A percentile compares a stretch with the other conserved stretches of the same genome.
Evolutionary conservation across 2,113 vertebrate species (phyloP).

Genomic region (Paramisgurnus dabryanus): DNA sequence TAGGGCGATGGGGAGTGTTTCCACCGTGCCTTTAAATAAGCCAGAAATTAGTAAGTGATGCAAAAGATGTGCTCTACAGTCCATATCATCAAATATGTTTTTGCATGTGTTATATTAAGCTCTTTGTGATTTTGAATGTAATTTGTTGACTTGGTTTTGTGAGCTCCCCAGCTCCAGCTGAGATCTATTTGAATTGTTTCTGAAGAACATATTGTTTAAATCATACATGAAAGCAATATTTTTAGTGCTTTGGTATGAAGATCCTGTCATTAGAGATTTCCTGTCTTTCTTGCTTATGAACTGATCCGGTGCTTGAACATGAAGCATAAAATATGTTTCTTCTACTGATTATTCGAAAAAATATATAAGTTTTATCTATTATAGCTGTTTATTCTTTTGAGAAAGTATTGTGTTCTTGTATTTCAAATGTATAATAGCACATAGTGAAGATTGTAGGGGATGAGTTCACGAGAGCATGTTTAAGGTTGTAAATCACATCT

Average conservation of each 20-base stretch:
- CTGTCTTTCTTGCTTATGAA: background rate
- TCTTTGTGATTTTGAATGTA: background rate
- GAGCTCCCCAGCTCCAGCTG: background rate
- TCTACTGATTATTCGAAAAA: background rate
- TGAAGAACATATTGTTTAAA: constrained; percentile 14
- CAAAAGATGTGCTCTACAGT: background rate
- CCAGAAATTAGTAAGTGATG: constrained; percentile 79
- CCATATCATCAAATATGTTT: background rate
- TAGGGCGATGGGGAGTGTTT: constrained; percentile 66
- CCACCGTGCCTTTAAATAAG: constrained; percentile 71
- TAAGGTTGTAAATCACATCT: too few species aligned
- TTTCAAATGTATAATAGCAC: too few species aligned
- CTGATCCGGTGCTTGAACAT: background rate
- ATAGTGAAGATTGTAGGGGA: too few species aligned
- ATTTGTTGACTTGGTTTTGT: background rate
- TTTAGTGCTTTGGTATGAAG: background rate
- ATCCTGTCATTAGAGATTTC: background rate
- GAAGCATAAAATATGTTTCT: background rate
- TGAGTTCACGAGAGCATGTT: too few species aligned
- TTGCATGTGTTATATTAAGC: background rate
- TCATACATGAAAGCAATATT: background rate
- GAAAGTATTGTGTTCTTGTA: too few species aligned
- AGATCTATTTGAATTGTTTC: background rate
- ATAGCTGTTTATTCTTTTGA: background rate
- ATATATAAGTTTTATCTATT: too few species aligned